Base-by-base conservation (phyloP, 2,797 vertebrate genomes). In the Sebastiscus tertius region DNA sequence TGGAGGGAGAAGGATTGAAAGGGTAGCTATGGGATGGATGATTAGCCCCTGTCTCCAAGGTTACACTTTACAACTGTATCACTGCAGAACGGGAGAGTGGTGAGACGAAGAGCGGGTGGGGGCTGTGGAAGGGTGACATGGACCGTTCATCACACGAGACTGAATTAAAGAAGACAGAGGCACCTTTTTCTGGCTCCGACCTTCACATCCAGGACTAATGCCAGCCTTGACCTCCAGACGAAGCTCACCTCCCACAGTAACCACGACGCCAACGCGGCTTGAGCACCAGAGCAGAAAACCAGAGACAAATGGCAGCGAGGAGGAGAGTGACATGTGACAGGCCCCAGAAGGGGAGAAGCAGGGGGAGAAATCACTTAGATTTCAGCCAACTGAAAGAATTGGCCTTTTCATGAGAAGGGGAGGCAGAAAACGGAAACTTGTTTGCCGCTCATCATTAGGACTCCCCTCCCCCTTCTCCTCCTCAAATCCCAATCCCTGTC, bases 21-120 rank as follows among this genome's bases (percentile, higher is more conserved):
- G 86, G 87, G 86, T 85, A 70, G 84, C 88, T 72, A 90, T 87
- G 87, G 92, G 90, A 93, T 90, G 90, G 90, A 92, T 90, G 94
- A 95, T 95, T 94, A 94, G 90, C 90, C 86, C 87, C 90, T 58
- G 88, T 94, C 92, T 91, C 92, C 93, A 95, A 95, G 95, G 94
- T 94, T 94, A 93, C 89, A 75, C 89, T 91, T 91, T 92, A 94
- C 89, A 91, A 93, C 92, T 92, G 90, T 92, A 93, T 93, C 90
- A 71, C 80, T 16, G 77, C 80, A 29, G 86, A 84, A 27, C 1
- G 16, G 75, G 64, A 75, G 77, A 62, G 83, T 20, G 71, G 64
- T 2, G 66, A 74, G 67, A 22, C 27, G 65, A 29, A 16, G 75
- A 56, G 78, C 0, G 29, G 46, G 56, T 20, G 68, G 42, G 59